These are phyloP conservation scores for Sphenodon punctatus DNA, from an alignment of 2,797 vertebrate genomes.

Conservation along the genomic window DNA sequence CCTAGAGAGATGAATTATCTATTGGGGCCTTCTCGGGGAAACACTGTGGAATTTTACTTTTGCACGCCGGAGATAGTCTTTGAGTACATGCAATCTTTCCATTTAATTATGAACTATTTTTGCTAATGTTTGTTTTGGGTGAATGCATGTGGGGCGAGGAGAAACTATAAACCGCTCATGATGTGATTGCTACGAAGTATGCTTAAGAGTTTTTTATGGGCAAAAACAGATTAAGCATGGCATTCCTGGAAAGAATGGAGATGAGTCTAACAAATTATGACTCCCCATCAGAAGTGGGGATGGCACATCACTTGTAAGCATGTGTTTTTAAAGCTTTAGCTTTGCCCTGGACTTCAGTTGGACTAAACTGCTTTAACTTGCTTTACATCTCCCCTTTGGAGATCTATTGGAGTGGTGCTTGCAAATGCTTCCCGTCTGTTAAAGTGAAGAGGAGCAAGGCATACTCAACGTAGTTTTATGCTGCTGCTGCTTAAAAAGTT, in stretches of 20 bases:
- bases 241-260: neutral
- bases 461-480: rapidly evolving
- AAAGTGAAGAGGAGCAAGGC: neutral
- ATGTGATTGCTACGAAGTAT: no score
- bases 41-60: neutral
- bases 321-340: neutral
- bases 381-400: neutral
- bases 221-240: neutral
- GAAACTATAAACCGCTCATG: neutral
- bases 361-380: neutral
- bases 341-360: neutral
- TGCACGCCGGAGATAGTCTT: neutral
- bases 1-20: neutral
- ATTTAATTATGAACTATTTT: no score
- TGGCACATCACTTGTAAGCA: neutral
- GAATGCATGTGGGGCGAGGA: neutral
- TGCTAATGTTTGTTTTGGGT: no score
- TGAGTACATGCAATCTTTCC: neutral
- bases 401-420: neutral
- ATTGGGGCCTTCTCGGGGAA: neutral
- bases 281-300: no score
- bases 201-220: no score
- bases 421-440: neutral
- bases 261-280: no score
- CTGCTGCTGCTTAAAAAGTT: neutral